These are phyloP conservation scores for Drosophila eohydei DNA, from an alignment of 2,888 invertebrate genomes.

Conservation along the genomic window DNA sequence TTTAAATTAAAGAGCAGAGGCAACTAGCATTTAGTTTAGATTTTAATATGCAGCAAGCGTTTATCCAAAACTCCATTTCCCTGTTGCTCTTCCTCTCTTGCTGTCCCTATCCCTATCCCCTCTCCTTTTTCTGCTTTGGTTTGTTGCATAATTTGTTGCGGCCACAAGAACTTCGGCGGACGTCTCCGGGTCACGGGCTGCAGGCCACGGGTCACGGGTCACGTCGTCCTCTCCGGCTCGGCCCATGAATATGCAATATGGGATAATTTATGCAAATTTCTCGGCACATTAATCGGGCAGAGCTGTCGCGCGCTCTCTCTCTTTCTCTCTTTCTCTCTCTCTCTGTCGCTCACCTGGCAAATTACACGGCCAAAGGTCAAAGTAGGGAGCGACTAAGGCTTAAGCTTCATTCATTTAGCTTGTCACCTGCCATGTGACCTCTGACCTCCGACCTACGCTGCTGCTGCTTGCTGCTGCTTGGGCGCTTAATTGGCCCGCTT, in stretches of 20 bases:
- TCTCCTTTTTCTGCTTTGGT: background rate
- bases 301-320: constrained; percentile 4
- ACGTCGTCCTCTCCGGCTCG: constrained; percentile 56
- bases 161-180: constrained; percentile 77
- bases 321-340: background rate
- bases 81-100: constrained; percentile 10
- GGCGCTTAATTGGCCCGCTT: constrained; percentile 77
- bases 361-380: constrained; percentile 66
- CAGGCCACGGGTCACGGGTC: constrained; percentile 64
- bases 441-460: constrained; percentile 8
- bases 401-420: constrained; percentile 9
- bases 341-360: constrained; percentile 27
- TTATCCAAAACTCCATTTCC: constrained; percentile 32
- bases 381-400: constrained; percentile 60
- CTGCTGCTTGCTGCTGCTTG: constrained; percentile 22
- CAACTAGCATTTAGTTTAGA: constrained; percentile 8
- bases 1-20: background rate
- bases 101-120: background rate
- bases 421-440: constrained; percentile 12
- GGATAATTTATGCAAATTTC: constrained; percentile 85
- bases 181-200: constrained; percentile 46
- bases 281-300: constrained; percentile 83
- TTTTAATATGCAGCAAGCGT: constrained; percentile 59
- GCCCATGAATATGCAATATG: constrained; percentile 84
- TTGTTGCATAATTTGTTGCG: constrained; percentile 84